Evolutionary conservation across 2,888 invertebrate species (phyloP).

Genomic region (Macrosiphum euphorbiae): DNA sequence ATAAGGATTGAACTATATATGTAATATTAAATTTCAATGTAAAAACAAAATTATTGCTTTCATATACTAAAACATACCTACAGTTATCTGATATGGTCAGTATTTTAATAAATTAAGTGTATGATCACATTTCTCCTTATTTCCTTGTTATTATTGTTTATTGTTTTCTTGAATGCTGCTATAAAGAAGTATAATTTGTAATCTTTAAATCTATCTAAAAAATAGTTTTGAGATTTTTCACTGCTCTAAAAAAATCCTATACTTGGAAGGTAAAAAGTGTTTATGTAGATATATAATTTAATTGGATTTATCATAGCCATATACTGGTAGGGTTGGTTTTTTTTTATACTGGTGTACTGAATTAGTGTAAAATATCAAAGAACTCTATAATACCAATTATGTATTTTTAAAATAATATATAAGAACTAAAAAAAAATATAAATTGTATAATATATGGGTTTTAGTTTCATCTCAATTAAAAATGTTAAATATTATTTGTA

Average conservation of each 20-base stretch:
- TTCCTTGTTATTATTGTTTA: neutral
- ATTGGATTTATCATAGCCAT: neutral
- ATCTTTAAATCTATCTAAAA: neutral
- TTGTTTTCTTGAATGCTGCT: neutral
- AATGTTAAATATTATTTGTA: too few relatives aligned
- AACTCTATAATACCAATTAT: too few relatives aligned
- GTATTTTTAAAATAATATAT: too few relatives aligned
- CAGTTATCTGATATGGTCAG: too few relatives aligned
- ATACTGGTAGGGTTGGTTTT: too few relatives aligned
- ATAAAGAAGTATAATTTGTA: neutral
- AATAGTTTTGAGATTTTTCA: neutral
- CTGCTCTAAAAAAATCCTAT: neutral
- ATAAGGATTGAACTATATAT: neutral
- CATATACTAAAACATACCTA: too few relatives aligned
- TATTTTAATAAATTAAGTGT: neutral
- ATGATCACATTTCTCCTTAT: neutral
- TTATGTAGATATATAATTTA: neutral
- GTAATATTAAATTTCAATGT: neutral
- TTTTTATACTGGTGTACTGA: too few relatives aligned
- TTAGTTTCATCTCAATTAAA: too few relatives aligned
- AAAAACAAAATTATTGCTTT: neutral
- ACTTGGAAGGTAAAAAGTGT: neutral
- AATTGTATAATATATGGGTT: too few relatives aligned
- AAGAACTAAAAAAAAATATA: too few relatives aligned
- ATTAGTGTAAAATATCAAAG: too few relatives aligned